Conservation (phyloP, 1,140 invertebrate species). For the Atta cephalotes region DNA sequence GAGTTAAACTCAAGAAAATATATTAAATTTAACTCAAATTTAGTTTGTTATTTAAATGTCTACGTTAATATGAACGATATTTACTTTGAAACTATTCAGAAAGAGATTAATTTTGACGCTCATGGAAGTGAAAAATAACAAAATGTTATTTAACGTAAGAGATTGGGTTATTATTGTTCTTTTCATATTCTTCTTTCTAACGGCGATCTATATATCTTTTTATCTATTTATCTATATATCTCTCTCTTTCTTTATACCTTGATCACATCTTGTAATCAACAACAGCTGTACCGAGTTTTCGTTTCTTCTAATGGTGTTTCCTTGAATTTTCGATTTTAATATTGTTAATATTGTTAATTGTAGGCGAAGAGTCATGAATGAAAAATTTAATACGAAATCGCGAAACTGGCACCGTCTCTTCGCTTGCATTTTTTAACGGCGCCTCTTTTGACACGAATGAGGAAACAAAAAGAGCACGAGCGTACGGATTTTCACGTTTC, state of each 20-base stretch:
- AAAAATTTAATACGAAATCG: constrained; percentile 39
- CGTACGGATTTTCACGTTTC: constrained; percentile 11
- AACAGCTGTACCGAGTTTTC: background rate
- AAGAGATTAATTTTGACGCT: too few species aligned
- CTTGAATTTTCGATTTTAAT: background rate
- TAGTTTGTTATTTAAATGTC: too few species aligned
- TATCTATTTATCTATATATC: background rate
- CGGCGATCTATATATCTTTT: too few species aligned
- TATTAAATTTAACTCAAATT: too few species aligned
- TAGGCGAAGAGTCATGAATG: background rate
- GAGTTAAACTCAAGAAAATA: too few species aligned
- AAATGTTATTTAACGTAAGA: too few species aligned
- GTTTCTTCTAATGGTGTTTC: constrained; percentile 8
- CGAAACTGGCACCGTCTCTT: constrained; percentile 6
- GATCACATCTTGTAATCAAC: background rate
- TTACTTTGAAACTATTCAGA: too few species aligned
- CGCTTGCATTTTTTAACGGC: constrained; percentile 3
- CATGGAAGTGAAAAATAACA: too few species aligned
- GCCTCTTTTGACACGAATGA: background rate
- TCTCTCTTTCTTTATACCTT: background rate
- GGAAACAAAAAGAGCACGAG: background rate
- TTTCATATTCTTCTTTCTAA: too few species aligned
- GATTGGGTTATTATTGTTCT: too few species aligned
- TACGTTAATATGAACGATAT: too few species aligned
- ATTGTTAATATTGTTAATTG: constrained; percentile 2